Percentiles rank a stretch among this genome's conserved stretches.
Evolutionary conservation across 2,797 vertebrate genomes (phyloP).

Genomic region (Sciurus vulgaris): DNA sequence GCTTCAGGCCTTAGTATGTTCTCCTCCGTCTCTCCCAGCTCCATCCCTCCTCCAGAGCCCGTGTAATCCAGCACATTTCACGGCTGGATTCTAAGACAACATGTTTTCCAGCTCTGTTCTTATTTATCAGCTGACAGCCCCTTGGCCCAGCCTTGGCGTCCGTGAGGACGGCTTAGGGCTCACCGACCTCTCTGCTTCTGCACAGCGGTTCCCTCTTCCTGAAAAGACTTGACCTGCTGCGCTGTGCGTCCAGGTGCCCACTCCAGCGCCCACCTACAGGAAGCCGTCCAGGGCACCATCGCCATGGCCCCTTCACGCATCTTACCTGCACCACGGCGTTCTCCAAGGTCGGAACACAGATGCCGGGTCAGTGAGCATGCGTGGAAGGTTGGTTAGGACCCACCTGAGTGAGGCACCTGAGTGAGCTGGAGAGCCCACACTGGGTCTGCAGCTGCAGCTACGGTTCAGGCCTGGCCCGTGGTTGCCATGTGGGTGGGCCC

Average conservation of each 20-base stretch:
- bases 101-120: neutral
- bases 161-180: neutral
- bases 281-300: too few relatives aligned
- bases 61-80: neutral
- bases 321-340: neutral
- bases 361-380: too few relatives aligned
- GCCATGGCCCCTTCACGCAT: too few relatives aligned
- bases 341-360: too few relatives aligned
- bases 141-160: neutral
- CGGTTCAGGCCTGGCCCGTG: too few relatives aligned
- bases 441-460: neutral
- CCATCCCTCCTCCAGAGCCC: neutral
- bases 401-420: too few relatives aligned
- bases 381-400: neutral
- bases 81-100: neutral
- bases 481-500: neutral
- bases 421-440: accelerated
- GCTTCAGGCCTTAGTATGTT: too few relatives aligned
- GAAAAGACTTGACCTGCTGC: neutral
- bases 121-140: neutral
- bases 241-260: too few relatives aligned
- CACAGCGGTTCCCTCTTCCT: neutral
- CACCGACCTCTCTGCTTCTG: neutral
- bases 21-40: too few relatives aligned
- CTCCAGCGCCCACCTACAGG: neutral